phyloP scores from a whole-genome alignment of 1,140 invertebrate species.

The Ptiloglossa arizonensis region DNA sequence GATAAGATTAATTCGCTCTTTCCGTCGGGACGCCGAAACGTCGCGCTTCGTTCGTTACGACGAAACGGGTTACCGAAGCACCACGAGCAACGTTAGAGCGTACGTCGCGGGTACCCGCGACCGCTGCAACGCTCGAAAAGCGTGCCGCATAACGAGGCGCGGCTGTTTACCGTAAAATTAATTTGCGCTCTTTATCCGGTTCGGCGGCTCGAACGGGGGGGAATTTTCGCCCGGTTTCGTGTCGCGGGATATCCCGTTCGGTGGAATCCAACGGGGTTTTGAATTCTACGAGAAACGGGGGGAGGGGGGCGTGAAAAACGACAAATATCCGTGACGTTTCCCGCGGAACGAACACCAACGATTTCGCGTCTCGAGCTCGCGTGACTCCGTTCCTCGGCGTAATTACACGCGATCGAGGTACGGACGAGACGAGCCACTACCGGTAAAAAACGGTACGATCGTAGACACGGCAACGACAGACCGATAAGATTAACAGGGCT shows the following conservation, averaged over 20 bases:
- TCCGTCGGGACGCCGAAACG: neutral
- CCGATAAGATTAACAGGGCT: slow-evolving; percentile 31
- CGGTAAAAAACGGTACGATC: neutral
- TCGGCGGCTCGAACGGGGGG: no score
- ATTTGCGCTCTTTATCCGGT: neutral
- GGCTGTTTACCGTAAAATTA: neutral
- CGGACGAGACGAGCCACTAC: no score
- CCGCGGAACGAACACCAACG: no score
- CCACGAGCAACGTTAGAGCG: neutral
- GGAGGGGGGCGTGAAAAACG: no score
- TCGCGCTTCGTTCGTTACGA: neutral
- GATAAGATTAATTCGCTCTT: slow-evolving; percentile 19
- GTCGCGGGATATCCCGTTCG: no score
- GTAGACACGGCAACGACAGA: no score
- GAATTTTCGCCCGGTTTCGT: no score
- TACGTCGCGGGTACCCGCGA: no score
- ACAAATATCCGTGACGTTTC: no score
- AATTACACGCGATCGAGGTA: slow-evolving; percentile 8
- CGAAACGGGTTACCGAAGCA: neutral
- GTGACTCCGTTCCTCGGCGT: neutral
- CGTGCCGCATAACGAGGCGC: neutral
- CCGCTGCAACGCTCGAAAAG: neutral
- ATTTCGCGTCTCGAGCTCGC: no score
- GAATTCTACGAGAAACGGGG: no score
- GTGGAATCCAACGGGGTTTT: no score